Conservation (phyloP, 2,797 vertebrate species). For the Micromesistius poutassou region DNA sequence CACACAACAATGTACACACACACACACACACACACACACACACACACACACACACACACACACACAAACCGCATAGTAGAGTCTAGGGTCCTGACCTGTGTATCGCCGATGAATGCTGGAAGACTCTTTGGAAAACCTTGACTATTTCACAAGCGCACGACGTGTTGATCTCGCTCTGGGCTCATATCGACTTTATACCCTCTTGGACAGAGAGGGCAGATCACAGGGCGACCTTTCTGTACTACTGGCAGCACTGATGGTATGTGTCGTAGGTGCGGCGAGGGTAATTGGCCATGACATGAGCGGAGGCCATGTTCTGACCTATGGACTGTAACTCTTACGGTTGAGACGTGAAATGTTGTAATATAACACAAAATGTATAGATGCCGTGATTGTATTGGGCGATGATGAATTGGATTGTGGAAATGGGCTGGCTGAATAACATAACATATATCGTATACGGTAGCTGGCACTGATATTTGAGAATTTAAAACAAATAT, state of each 20-base stretch:
- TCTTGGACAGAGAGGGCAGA: background rate
- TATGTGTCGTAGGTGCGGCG: background rate
- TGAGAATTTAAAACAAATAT: background rate
- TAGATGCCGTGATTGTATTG: background rate
- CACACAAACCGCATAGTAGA: background rate
- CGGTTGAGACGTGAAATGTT: background rate
- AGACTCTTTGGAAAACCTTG: background rate
- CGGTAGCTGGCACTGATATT: background rate
- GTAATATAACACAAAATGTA: background rate
- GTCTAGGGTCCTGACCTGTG: background rate
- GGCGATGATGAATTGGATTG: background rate
- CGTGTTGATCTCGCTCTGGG: background rate
- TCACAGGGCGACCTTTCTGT: background rate
- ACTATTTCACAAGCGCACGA: background rate
- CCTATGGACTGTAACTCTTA: background rate
- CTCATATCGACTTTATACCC: background rate
- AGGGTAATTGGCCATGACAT: background rate
- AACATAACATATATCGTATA: background rate
- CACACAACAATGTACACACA: constrained; percentile 11
- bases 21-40: constrained; percentile 10
- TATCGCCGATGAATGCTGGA: background rate
- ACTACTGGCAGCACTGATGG: background rate
- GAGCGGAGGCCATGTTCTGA: background rate
- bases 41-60: constrained; percentile 5
- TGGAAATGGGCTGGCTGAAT: background rate